Conservation (phyloP, 2,888 invertebrate species). For the Teinopalpus imperialis region DNA sequence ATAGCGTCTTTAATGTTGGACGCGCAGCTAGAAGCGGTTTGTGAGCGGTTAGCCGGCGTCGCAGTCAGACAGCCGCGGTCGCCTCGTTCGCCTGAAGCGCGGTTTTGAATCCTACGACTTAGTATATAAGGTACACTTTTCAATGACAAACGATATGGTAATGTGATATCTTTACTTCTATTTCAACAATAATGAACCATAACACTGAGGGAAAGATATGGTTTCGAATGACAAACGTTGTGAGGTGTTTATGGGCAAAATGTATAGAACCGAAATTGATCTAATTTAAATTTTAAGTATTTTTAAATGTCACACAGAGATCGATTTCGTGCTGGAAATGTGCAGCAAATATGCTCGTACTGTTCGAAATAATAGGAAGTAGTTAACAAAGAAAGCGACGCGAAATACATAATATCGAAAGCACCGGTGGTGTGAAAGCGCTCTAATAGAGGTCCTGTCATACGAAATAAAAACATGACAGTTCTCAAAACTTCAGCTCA, state of each 20-base stretch:
- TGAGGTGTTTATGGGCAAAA: neutral
- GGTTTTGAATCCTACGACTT: conserved; percentile 35
- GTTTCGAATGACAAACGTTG: neutral
- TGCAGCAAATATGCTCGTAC: too few species aligned
- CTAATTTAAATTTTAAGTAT: too few species aligned
- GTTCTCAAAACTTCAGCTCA: too few species aligned
- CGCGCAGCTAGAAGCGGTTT: conserved; percentile 85
- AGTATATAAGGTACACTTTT: neutral
- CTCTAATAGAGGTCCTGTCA: too few species aligned
- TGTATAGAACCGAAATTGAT: too few species aligned
- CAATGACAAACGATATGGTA: neutral
- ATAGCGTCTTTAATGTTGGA: conserved; percentile 88
- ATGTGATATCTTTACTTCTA: neutral
- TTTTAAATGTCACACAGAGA: too few species aligned
- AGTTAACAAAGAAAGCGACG: too few species aligned
- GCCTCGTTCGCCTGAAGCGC: conserved; percentile 43
- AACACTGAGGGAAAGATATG: neutral
- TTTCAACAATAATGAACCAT: neutral
- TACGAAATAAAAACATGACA: too few species aligned
- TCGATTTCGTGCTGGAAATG: too few species aligned
- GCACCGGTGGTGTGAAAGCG: too few species aligned
- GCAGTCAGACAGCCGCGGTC: conserved; percentile 40
- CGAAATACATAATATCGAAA: too few species aligned
- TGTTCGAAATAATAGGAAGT: too few species aligned
- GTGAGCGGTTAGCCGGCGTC: conserved; percentile 84